Conservation (phyloP, 2,113 vertebrate genomes). For the Oreochromis aureus region DNA sequence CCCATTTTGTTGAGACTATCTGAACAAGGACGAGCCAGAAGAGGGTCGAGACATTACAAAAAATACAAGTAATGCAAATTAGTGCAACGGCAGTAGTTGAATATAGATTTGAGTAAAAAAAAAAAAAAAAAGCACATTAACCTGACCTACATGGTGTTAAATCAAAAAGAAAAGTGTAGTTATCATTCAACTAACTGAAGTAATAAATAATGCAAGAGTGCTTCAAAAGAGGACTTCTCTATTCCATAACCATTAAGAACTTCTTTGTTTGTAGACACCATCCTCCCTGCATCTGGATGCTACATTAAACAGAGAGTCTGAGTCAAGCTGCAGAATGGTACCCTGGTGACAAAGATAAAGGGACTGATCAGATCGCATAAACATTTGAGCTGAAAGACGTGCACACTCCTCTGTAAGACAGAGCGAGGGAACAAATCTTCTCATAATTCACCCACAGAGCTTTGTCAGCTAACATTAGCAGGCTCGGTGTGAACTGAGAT, state of each 20-base stretch:
- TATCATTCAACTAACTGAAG: neutral
- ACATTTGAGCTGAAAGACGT: neutral
- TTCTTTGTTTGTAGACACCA: neutral
- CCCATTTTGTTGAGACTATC: neutral
- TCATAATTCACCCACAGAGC: neutral
- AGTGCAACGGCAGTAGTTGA: neutral
- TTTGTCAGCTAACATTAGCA: neutral
- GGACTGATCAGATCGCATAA: neutral
- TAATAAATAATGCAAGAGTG: neutral
- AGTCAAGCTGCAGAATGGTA: constrained; percentile 5
- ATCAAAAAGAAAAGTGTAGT: neutral
- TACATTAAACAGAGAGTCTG: neutral
- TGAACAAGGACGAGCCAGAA: neutral
- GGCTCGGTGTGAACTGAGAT: neutral
- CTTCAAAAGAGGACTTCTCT: neutral
- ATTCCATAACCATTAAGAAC: neutral
- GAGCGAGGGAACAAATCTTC: neutral
- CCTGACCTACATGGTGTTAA: neutral
- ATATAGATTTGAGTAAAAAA: neutral
- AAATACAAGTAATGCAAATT: neutral
- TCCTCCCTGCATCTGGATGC: neutral
- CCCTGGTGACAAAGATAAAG: neutral
- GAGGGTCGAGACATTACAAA: neutral
- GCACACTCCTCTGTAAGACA: neutral
- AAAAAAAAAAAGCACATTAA: neutral